Base-by-base conservation (phyloP, 2,113 vertebrate genomes). In the Boulengeromyrus knoepffleri region DNA sequence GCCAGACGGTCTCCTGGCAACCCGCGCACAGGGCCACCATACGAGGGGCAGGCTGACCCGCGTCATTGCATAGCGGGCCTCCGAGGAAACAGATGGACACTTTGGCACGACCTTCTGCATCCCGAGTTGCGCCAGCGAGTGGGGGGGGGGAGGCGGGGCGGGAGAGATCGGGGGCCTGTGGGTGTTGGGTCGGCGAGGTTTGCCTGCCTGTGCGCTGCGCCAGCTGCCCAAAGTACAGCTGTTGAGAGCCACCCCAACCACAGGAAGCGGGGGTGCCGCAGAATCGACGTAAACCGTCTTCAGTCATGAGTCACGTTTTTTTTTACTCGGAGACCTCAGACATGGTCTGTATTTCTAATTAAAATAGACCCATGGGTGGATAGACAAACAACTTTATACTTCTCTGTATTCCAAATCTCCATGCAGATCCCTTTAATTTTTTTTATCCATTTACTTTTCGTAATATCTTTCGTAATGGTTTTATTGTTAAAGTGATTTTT, bases 121-220 rank as follows among this genome's bases (percentile, higher is more conserved):
- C 85, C 85, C 27, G 49, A 66, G 39, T 19, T 46, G 17, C 19
- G 21, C 36, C 56, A 88, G 19, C 39, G 9, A 24, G 19, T 8
- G 17, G 31, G 31, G 27, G 27, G 27, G 52, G 19, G 36, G 86
- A 39, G 90, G 49, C 62, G 7, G 90, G 89, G 49, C 49, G 12
- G 90, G 83, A 74, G 84, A 91, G 92, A 27, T 45, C 39, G 89
- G 90, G 70, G 89, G 84, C 84, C 84, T 85, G 90, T 88, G 52
- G 87, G 91, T 91, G 52, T 85, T 70, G 62, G 13, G 24, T 87
- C 91, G 91, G 89, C 90, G 89, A 91, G 91, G 91, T 91, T 94
- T 93, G 92, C 90, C 90, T 92, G 88, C 90, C 90, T 27, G 5
- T 42, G 53, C 47, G 90, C 88, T 50, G 27, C 88, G 89, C 91